These are phyloP conservation scores for Ericerus pela DNA, from an alignment of 1,140 invertebrate genomes.

Conservation along the genomic window DNA sequence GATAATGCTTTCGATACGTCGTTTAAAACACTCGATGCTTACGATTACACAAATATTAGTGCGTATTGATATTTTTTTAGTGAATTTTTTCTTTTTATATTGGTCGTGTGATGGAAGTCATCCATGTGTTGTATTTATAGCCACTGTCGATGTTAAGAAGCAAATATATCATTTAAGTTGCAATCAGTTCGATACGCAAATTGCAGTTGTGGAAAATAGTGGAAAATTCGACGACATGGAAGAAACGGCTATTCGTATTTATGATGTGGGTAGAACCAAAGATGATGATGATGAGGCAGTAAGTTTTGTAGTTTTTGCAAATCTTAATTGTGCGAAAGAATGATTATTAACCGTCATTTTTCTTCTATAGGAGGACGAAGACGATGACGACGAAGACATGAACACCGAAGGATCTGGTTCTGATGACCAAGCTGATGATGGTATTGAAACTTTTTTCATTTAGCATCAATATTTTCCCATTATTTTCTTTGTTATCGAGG, in stretches of 20 bases:
- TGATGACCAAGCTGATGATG: slow-evolving; percentile 30
- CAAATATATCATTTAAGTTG: slow-evolving; percentile 61
- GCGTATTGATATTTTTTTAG: slow-evolving; percentile 23
- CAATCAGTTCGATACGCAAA: slow-evolving; percentile 59
- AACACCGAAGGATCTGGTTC: slow-evolving; percentile 36
- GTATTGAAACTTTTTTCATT: slow-evolving; percentile 18
- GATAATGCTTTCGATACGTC: slow-evolving; percentile 61
- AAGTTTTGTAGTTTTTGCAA: slow-evolving; percentile 21
- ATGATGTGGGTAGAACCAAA: slow-evolving; percentile 57
- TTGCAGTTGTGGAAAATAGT: slow-evolving; percentile 68
- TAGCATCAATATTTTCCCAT: slow-evolving; percentile 7
- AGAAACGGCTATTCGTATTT: slow-evolving; percentile 68
- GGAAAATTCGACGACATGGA: slow-evolving; percentile 56
- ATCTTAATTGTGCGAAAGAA: slow-evolving; percentile 2
- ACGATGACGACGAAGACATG: slow-evolving; percentile 46
- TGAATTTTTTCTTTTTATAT: background rate
- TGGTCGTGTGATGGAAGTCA: no score
- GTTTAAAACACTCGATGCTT: slow-evolving; percentile 85
- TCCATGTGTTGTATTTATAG: slow-evolving; percentile 32
- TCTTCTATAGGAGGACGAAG: slow-evolving; percentile 42
- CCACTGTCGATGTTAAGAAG: slow-evolving; percentile 75
- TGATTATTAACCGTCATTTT: slow-evolving; percentile 14
- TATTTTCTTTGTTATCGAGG: background rate
- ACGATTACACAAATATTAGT: slow-evolving; percentile 87
- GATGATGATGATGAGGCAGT: slow-evolving; percentile 59